These are phyloP conservation scores for Brenthis ino DNA, from an alignment of 2,888 invertebrate genomes.

Conservation along the genomic window DNA sequence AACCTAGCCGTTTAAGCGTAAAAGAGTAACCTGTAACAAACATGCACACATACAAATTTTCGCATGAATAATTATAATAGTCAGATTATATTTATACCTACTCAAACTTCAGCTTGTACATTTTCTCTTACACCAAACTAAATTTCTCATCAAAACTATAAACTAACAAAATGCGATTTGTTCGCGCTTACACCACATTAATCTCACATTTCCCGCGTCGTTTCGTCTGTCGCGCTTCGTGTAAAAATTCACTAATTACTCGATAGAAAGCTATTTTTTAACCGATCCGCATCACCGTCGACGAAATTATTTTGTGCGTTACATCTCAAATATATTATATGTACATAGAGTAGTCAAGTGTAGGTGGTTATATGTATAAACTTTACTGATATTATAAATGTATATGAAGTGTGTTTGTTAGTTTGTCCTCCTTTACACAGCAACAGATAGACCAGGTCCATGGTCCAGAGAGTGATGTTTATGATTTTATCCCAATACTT, in stretches of 20 bases:
- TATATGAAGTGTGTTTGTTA: too few species aligned
- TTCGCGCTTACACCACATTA: constrained; percentile 44
- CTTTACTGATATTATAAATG: too few species aligned
- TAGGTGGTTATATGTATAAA: too few species aligned
- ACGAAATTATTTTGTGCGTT: constrained; percentile 64
- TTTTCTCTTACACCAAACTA: constrained; percentile 39
- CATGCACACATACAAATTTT: too few species aligned
- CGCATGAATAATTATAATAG: background rate
- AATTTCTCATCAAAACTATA: constrained; percentile 40
- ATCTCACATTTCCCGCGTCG: constrained; percentile 46
- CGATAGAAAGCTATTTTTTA: constrained; percentile 70
- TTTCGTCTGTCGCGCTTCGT: constrained; percentile 58
- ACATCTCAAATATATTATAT: constrained; percentile 18
- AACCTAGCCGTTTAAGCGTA: too few species aligned
- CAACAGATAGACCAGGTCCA: too few species aligned
- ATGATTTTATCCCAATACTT: too few species aligned
- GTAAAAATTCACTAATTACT: constrained; percentile 77
- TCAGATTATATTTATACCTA: background rate
- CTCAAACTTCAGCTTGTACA: constrained; percentile 16
- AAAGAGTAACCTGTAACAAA: too few species aligned
- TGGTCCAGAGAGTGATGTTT: too few species aligned
- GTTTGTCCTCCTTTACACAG: too few species aligned
- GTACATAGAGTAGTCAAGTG: constrained; percentile 9
- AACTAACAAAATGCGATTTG: constrained; percentile 44
- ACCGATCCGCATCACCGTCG: constrained; percentile 53